Evolutionary conservation across 1,140 invertebrate genomes (phyloP).

Genomic region (Temnothorax curvispinosus): DNA sequence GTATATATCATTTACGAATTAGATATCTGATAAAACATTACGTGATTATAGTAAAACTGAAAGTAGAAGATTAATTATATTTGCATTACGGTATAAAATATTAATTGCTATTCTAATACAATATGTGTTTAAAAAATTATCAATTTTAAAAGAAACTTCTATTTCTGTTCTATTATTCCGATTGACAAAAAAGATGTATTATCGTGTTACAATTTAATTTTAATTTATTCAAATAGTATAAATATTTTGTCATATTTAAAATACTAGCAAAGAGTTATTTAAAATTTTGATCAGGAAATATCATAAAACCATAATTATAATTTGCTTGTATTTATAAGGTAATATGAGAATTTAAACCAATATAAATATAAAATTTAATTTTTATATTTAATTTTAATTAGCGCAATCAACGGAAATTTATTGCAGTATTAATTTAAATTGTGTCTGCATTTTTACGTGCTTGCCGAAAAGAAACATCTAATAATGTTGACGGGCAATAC

Average conservation of each 20-base stretch:
- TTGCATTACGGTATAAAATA: not conserved
- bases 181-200: not conserved
- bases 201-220: not conserved
- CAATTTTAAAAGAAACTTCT: not conserved
- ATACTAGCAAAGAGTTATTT: not conserved
- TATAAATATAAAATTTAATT: conserved; percentile 19
- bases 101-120: not conserved
- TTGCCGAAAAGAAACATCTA: conserved; percentile 2
- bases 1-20: not conserved
- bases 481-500: conserved; percentile 2
- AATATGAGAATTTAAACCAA: conserved; percentile 1
- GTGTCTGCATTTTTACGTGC: not conserved
- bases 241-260: not conserved
- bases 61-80: not conserved
- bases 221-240: conserved; percentile 3
- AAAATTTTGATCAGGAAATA: not conserved
- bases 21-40: conserved; percentile 1
- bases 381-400: conserved; percentile 16
- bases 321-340: not conserved
- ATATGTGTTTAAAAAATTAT: not conserved
- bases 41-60: not conserved
- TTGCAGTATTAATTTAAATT: not conserved
- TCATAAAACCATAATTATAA: not conserved
- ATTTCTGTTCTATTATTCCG: not conserved
- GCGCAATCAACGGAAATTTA: not conserved